phyloP scores from a whole-genome alignment of 2,113 vertebrate genomes.

The Nyctereutes procyonoides region DNA sequence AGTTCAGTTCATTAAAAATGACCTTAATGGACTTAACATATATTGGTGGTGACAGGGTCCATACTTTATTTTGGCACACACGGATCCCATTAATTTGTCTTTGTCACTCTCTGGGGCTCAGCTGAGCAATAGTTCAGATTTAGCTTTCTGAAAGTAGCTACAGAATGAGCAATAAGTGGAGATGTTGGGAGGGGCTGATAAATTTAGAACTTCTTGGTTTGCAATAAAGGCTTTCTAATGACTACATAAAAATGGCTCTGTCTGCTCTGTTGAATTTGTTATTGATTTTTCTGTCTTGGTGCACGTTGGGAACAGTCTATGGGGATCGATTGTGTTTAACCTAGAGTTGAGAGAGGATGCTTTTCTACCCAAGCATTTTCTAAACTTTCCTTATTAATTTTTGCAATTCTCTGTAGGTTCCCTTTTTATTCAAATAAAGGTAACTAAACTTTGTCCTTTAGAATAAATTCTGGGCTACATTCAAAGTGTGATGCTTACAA shows the following conservation, averaged over 20 bases:
- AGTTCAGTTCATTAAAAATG: slow-evolving; percentile 76
- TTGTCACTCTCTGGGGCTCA: slow-evolving; percentile 70
- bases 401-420: slow-evolving; percentile 6
- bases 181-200: neutral
- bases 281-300: slow-evolving; percentile 58
- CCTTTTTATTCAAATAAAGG: slow-evolving; percentile 32
- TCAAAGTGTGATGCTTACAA: neutral
- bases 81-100: slow-evolving; percentile 74
- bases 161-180: neutral
- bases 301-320: neutral
- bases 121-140: slow-evolving; percentile 6
- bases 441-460: neutral
- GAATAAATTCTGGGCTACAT: neutral
- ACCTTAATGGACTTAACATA: slow-evolving; percentile 76
- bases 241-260: slow-evolving; percentile 53
- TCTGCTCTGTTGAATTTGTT: slow-evolving; percentile 50
- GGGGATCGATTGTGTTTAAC: slow-evolving; percentile 27
- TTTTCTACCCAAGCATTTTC: neutral
- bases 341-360: slow-evolving; percentile 19
- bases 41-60: slow-evolving; percentile 74
- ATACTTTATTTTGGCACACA: slow-evolving; percentile 73
- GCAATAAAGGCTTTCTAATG: slow-evolving; percentile 37
- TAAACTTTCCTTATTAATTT: slow-evolving; percentile 38
- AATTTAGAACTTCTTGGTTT: slow-evolving; percentile 51
- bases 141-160: slow-evolving; percentile 30